Base-by-base conservation (phyloP, 2,888 invertebrate genomes). In the Carcina quercana region DNA sequence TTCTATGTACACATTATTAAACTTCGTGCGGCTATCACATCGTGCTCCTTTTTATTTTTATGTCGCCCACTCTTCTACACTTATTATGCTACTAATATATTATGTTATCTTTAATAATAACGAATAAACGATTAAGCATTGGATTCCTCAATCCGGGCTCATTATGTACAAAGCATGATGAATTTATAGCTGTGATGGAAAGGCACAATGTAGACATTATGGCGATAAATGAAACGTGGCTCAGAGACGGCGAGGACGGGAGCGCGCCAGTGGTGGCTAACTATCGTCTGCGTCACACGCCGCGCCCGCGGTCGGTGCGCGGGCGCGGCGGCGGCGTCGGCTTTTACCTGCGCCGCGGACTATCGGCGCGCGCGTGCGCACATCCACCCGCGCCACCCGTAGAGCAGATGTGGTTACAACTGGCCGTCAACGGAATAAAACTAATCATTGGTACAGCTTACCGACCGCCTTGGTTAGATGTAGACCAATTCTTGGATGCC, bases 381-480 rank as follows among this genome's bases (percentile, higher is more conserved):
- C 30, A 30, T 10, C 34, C 34, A 15, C 15, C 10, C 7, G 27
- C 27, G 4, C 7, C 26, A 13, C 15, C 13, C 8, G 30, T 34
- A 5, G 29, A 34, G 8, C 34, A 34, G 15, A 25, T 34, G 21
- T 34, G 30, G 30, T 10, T 34, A n/a, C 8, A 17, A 12, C 3
- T 30, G 10, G n/a, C 20, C 4, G 3, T 31, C 5, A 15, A 25
- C 3, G 15, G 25, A 12, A 5, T 11, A n/a, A 27, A 32, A 7
- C 11, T 32, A 6, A 22, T 22, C 15, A 24, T 35, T 10, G 32
- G 36, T 25, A 35, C 35, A 1, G 35, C 35, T 2, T 31, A 35
- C 13, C 15, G 35, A 8, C 35, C 35, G 2, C 27, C 14, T 4
- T 33, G 33, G 33, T 13, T 24, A 13, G 20, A 13, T 15, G 33